phyloP scores from a whole-genome alignment of 1,140 invertebrate species.

The Neoseiulus cucumeris region DNA sequence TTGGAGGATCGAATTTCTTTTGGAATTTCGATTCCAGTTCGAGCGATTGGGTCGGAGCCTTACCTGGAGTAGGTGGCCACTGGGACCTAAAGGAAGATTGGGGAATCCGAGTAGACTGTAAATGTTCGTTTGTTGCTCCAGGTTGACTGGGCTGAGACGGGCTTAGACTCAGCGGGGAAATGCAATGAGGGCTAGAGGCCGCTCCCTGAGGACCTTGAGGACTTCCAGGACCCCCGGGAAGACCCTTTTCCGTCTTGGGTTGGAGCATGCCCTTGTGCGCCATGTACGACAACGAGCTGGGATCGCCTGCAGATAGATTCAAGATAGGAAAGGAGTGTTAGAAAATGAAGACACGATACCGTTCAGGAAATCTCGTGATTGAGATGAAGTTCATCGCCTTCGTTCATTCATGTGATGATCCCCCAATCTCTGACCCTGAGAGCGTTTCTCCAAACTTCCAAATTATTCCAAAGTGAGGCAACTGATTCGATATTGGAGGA shows the following conservation, averaged over 20 bases:
- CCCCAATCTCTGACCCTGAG: too few species aligned
- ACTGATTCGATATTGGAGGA: too few species aligned
- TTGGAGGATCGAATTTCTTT: too few species aligned
- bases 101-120: conserved; percentile 4
- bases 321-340: too few species aligned
- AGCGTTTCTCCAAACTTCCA: too few species aligned
- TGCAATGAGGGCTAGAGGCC: not conserved
- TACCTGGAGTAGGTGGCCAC: conserved; percentile 9
- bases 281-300: conserved; percentile 10
- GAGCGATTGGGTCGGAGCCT: too few species aligned
- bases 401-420: too few species aligned
- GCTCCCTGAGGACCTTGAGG: conserved; percentile 1
- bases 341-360: too few species aligned
- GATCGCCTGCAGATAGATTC: not conserved
- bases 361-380: too few species aligned
- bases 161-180: not conserved
- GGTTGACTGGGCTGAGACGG: conserved; percentile 3
- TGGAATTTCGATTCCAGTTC: too few species aligned
- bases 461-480: too few species aligned
- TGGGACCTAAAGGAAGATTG: conserved; percentile 10
- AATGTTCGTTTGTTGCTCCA: not conserved
- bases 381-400: too few species aligned
- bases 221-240: not conserved
- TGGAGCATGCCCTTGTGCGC: conserved; percentile 10
- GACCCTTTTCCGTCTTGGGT: conserved; percentile 6